A percentile compares a stretch with the other conserved stretches of the same genome.
phyloP scores from a whole-genome alignment of 53 echinoderm and acorn worm genomes.

The Patiria pectinifera region DNA sequence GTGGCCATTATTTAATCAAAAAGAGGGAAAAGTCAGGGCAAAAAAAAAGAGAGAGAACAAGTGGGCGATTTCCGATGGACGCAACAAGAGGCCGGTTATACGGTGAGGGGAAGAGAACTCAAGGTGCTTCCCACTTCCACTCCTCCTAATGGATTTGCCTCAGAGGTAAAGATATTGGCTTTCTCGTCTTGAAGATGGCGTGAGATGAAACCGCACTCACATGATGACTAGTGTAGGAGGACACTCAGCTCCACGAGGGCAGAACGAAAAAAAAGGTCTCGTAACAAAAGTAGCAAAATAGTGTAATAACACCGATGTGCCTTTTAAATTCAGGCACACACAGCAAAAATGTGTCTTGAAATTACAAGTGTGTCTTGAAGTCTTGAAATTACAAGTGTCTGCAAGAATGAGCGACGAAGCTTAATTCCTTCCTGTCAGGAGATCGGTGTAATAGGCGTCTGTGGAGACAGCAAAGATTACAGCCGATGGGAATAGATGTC shows the following conservation, averaged over 20 bases:
- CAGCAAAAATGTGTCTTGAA: background rate
- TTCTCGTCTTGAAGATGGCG: constrained; percentile 5
- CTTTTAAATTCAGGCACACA: background rate
- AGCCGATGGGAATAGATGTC: constrained; percentile 24
- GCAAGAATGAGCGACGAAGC: background rate
- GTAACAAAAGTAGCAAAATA: background rate
- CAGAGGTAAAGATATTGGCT: constrained; percentile 11
- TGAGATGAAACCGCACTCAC: background rate
- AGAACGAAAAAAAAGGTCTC: background rate
- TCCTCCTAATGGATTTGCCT: constrained; percentile 47
- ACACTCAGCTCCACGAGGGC: background rate
- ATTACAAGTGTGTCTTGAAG: background rate
- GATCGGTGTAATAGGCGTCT: background rate
- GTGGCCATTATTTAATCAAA: constrained; percentile 39
- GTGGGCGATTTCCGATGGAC: constrained; percentile 36
- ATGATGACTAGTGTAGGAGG: constrained; percentile 17
- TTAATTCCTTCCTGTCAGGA: constrained; percentile 1
- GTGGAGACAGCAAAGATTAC: background rate
- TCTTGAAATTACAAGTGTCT: constrained; percentile 5
- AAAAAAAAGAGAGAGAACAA: background rate
- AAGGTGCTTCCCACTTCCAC: background rate
- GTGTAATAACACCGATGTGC: background rate
- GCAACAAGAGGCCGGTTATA: background rate
- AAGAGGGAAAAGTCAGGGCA: background rate
- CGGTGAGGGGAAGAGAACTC: background rate